Conservation (phyloP, 2,113 vertebrate genomes). For the Phrynosoma platyrhinos region DNA sequence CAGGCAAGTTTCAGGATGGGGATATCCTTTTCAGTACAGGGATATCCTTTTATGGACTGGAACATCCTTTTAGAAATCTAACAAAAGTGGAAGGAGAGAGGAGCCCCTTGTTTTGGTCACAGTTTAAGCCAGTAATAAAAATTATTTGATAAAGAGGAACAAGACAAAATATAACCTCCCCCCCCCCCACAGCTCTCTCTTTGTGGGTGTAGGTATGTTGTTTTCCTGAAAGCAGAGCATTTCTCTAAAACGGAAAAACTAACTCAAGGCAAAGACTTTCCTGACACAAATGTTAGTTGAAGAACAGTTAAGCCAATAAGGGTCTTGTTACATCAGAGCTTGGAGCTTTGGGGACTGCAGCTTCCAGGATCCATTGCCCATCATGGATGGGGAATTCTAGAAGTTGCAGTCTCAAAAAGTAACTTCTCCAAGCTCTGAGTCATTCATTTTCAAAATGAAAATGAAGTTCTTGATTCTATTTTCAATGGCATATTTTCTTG, state of each 20-base stretch:
- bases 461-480: neutral
- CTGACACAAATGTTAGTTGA: conserved; percentile 27
- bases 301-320: conserved; percentile 40
- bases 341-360: too few species aligned
- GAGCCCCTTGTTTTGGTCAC: neutral
- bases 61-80: neutral
- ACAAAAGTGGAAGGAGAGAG: neutral
- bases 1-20: neutral
- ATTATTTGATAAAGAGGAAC: neutral
- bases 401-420: too few species aligned
- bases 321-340: conserved; percentile 7
- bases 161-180: neutral
- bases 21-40: neutral
- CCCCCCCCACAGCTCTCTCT: rapidly evolving
- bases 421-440: too few species aligned
- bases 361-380: too few species aligned
- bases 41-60: neutral
- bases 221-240: conserved; percentile 37
- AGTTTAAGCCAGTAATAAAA: neutral
- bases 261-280: conserved; percentile 52
- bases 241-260: conserved; percentile 24
- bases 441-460: conserved; percentile 41
- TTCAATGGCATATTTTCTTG: neutral
- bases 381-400: too few species aligned
- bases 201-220: neutral